These are phyloP conservation scores for Paramormyrops hopkinsi DNA, from an alignment of 2,797 vertebrate genomes.

Conservation along the genomic window DNA sequence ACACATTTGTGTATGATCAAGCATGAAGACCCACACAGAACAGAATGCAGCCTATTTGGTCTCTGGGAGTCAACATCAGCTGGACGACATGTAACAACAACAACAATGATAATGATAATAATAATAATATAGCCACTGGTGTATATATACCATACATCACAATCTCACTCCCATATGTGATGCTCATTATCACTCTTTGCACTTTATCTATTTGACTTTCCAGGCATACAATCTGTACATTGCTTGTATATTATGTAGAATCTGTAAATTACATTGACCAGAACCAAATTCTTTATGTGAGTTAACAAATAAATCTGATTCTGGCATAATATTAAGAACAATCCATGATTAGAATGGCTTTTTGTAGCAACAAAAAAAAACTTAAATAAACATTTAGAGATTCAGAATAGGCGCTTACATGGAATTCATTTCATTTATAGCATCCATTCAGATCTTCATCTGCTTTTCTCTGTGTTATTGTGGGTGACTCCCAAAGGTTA, in stretches of 20 bases:
- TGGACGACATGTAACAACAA: neutral
- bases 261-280: neutral
- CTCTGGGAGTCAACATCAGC: neutral
- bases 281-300: neutral
- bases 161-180: neutral
- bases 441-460: conserved; percentile 33
- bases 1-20: neutral
- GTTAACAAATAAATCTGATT: neutral
- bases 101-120: neutral
- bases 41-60: neutral
- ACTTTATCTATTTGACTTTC: neutral
- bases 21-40: neutral
- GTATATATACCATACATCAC: neutral
- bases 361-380: neutral
- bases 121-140: neutral
- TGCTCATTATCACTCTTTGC: neutral
- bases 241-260: neutral
- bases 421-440: conserved; percentile 27
- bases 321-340: neutral
- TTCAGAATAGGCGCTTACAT: neutral
- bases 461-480: conserved; percentile 32
- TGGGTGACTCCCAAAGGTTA: conserved; percentile 45
- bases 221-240: neutral
- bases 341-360: neutral
- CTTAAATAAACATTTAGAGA: neutral